phyloP scores from a whole-genome alignment of 2,888 invertebrate genomes.

The Lasioglossum morio region DNA sequence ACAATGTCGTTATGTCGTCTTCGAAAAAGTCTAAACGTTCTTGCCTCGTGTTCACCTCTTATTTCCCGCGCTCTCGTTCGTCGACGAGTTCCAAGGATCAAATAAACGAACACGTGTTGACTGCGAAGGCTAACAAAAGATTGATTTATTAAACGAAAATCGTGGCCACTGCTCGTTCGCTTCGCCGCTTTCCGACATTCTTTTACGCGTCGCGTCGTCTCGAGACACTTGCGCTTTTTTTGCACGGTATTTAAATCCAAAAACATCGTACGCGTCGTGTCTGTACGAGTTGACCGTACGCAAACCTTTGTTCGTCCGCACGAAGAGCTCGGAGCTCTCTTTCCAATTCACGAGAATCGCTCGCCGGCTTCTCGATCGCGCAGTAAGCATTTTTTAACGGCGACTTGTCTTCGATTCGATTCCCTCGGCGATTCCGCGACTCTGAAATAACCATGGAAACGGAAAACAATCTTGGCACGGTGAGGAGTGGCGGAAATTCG shows the following conservation, averaged over 20 bases:
- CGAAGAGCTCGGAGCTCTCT: conserved; percentile 2
- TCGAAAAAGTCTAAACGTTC: conserved; percentile 38
- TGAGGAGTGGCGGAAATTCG: background rate
- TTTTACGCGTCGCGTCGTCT: too few species aligned
- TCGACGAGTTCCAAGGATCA: conserved; percentile 52
- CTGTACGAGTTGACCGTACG: too few species aligned
- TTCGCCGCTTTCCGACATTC: too few species aligned
- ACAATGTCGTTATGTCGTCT: conserved; percentile 48
- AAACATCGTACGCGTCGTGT: too few species aligned
- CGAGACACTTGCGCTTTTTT: too few species aligned
- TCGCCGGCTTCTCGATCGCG: background rate
- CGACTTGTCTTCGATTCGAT: conserved; percentile 12
- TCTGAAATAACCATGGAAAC: background rate
- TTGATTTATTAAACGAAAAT: too few species aligned
- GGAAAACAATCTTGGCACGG: background rate
- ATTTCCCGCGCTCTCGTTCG: conserved; percentile 13
- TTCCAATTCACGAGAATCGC: background rate
- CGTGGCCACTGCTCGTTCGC: too few species aligned
- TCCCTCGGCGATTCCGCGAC: background rate
- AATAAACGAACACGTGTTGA: too few species aligned
- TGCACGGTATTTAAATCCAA: too few species aligned
- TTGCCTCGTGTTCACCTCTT: conserved; percentile 46
- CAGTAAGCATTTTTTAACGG: conserved; percentile 5
- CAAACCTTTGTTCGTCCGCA: background rate
- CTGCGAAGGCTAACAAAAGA: too few species aligned